Percentiles rank a stretch among this genome's conserved stretches.
phyloP scores from a whole-genome alignment of 2,113 vertebrate genomes.

The Sander lucioperca region DNA sequence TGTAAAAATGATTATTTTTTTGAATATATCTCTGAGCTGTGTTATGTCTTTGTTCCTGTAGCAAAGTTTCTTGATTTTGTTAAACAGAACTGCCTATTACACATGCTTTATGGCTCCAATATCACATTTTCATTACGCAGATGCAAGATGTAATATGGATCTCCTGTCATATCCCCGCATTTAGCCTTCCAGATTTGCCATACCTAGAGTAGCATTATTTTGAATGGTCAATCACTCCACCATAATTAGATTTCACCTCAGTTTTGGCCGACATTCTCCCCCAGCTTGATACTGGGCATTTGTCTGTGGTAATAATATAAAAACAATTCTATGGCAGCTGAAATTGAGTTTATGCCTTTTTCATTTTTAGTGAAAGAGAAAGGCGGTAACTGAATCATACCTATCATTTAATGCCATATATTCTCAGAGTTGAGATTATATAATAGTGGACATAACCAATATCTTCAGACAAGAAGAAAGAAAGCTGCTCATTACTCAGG shows the following conservation, averaged over 20 bases:
- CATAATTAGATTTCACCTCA: constrained; percentile 68
- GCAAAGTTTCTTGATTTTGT: constrained; percentile 47
- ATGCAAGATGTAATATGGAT: constrained; percentile 76
- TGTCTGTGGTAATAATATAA: constrained; percentile 78
- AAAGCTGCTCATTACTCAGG: constrained; percentile 65
- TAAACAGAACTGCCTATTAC: constrained; percentile 77
- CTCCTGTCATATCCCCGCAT: constrained; percentile 61
- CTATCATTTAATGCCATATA: constrained; percentile 65
- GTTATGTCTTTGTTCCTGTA: constrained; percentile 32
- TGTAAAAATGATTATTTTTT: constrained; percentile 5
- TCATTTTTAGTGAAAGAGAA: constrained; percentile 80
- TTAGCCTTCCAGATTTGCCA: constrained; percentile 67
- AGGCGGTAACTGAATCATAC: constrained; percentile 68
- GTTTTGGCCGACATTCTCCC: constrained; percentile 65
- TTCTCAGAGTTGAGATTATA: constrained; percentile 60
- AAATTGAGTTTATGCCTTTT: constrained; percentile 76
- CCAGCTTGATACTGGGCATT: constrained; percentile 69
- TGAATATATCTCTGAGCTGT: background rate
- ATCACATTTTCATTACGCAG: constrained; percentile 80
- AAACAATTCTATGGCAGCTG: constrained; percentile 73
- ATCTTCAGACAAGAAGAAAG: constrained; percentile 48
- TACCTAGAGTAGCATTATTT: constrained; percentile 72
- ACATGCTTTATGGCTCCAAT: constrained; percentile 81
- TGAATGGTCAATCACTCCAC: constrained; percentile 72
- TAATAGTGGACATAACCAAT: constrained; percentile 59